Percentiles rank a stretch among this genome's conserved stretches.
These are phyloP conservation scores for Lepus americanus DNA, from an alignment of 2,113 vertebrate species.

Conservation along the genomic window DNA sequence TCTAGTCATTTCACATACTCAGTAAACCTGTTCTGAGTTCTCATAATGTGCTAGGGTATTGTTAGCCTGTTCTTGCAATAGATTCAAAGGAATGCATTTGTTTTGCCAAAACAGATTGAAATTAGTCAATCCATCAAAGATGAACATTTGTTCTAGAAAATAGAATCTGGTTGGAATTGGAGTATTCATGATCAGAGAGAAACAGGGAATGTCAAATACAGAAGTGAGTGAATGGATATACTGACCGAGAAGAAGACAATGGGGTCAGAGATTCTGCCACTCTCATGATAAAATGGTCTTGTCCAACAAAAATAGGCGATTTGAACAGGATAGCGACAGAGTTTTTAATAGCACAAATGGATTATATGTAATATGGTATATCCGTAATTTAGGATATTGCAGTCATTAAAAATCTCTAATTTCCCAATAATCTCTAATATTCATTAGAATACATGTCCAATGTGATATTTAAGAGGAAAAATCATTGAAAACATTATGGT, in stretches of 20 bases:
- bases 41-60: neutral
- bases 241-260: neutral
- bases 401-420: neutral
- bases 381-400: neutral
- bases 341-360: neutral
- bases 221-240: neutral
- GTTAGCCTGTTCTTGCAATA: neutral
- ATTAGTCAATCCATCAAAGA: neutral
- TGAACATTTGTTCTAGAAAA: neutral
- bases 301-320: neutral
- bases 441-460: neutral
- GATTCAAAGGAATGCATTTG: neutral
- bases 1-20: neutral
- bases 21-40: neutral
- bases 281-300: neutral
- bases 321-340: neutral
- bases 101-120: neutral
- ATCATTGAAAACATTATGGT: neutral
- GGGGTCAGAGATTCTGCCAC: neutral
- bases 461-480: neutral
- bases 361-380: neutral
- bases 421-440: neutral
- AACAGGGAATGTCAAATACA: neutral
- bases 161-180: neutral
- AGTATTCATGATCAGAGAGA: neutral